Conservation (phyloP, 2,797 vertebrate species). For the Dallia pectoralis region DNA sequence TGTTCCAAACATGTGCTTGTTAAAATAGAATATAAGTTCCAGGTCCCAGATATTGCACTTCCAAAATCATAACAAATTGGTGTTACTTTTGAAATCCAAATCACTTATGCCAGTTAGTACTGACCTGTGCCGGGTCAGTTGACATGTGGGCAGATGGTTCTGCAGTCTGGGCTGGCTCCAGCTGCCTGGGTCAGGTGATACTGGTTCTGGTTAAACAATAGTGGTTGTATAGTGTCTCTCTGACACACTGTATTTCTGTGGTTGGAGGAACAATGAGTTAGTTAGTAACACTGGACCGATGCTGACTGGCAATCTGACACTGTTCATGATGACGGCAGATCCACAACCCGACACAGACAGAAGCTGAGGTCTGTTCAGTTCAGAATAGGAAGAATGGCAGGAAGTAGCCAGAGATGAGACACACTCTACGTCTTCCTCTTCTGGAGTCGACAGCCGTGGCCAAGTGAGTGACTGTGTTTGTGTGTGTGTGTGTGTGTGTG, state of each 20-base stretch:
- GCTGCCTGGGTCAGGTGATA: not conserved
- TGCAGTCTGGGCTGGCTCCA: not conserved
- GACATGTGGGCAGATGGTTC: no score
- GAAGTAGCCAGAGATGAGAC: slow-evolving; percentile 45
- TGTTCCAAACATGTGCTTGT: no score
- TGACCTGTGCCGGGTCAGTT: slow-evolving; percentile 22
- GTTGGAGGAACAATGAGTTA: slow-evolving; percentile 25
- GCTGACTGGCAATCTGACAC: slow-evolving; percentile 20
- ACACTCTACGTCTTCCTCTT: not conserved
- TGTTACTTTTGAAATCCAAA: no score
- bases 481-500: slow-evolving; percentile 5
- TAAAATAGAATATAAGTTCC: no score
- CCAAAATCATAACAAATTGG: no score
- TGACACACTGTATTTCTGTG: slow-evolving; percentile 1
- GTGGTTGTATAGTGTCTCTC: not conserved
- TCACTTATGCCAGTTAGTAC: slow-evolving; percentile 45
- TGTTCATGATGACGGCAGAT: slow-evolving; percentile 46
- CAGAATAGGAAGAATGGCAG: slow-evolving; percentile 43
- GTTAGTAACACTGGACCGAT: slow-evolving; percentile 1
- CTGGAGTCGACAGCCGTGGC: slow-evolving; percentile 20
- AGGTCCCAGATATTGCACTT: no score
- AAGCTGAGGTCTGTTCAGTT: slow-evolving; percentile 14
- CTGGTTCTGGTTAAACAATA: not conserved
- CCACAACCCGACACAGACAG: slow-evolving; percentile 10
- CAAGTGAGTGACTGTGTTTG: slow-evolving; percentile 21